Evolutionary conservation across 2,113 vertebrate genomes (phyloP), one percentile per base, ranked within the genome.

Genomic region (Mirounga angustirostris): DNA sequence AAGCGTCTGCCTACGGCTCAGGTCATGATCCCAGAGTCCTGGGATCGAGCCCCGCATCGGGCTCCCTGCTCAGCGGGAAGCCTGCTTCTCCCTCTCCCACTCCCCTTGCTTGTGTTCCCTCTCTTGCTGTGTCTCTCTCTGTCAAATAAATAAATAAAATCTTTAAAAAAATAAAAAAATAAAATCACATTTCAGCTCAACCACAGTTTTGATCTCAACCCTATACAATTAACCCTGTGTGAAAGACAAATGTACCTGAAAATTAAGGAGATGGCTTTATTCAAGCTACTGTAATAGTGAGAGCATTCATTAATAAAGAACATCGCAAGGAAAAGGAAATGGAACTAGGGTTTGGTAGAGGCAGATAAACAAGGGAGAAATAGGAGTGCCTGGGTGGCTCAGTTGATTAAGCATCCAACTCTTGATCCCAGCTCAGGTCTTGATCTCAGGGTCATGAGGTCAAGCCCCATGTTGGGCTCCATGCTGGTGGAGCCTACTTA

Each of bases 181-280:
- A 46, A 83, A 19, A 40, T 58, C 30, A 40, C 19, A 21, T 84
- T 89, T 80, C 21, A 50, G 15, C 9, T 74, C 46, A 73, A 79
- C 21, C 46, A 89, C 11, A 80, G 58, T 94, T 89, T 89, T 82
- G 7, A 79, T 94, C 28, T 54, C 63, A 91, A 81, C 69, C 33
- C 10, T 46, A 46, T 56, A 71, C 11, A 89, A 50, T 71, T 24
- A 81, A 16, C 18, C 40, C 22, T 46, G 10, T 46, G 21, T 73
- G 43, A 93, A 95, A 84, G 78, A 61, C 18, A 84, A 95, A 46
- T 46, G 8, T 16, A 83, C 33, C 12, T 61, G 26, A 56, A 54
- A 80, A 86, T 56, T 91, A 88, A 28, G 28, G 36, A 82, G 26
- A 87, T 87, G 24, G 40, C 69, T 95, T 83, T 92, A 69, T 83